Base-by-base conservation (phyloP, 2,888 invertebrate genomes). In the Clistopyga incitator region DNA sequence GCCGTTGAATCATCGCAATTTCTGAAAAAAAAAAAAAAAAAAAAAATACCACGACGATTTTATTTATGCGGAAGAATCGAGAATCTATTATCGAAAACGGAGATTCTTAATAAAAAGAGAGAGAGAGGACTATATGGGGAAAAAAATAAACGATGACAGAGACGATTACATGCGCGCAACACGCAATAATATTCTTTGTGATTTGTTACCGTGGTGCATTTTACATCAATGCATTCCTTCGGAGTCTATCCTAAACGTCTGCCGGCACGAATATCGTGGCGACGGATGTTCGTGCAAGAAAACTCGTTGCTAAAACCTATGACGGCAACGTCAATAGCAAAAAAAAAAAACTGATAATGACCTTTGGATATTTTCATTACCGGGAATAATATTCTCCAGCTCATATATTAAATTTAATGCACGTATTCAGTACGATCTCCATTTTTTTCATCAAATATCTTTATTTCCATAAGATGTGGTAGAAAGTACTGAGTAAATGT, bases 1-100 rank as follows among this genome's bases (percentile, higher is more conserved):
- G 15, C 3, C 47, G 13, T 70, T 70, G 52, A 54, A 70, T 70
- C 54, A 70, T 54, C 52, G 70, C 20, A 54, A 70, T 54, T 54
- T 54, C 54, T 70, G 70, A 23, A 23, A 29, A 23, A 45, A 45
- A 42, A 13, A 6, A 65, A 25, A 23, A 23, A 29, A 23, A 45
- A 45, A 42, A 13, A 6, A 65, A 25, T 47, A 47, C 23, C 6
- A 25, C 45, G 6, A 45, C 23, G 45, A 45, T 65, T 65, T 42
- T 11, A 65, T 70, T 70, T 70, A 52, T 59, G 45, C 71, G 42
- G 59, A 56, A 47, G 23, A 45, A 72, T 42, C 25, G 45, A 56
- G 59, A 42, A 59, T 45, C 56, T 25, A 72, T 72, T 59, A 72
- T 45, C 71, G 42, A 2, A 34, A 38, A 56, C 45, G 45, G 20